Evolutionary conservation across 2,888 invertebrate genomes (phyloP), one percentile per base, ranked within the genome.

Genomic region (Drosophila paramelanica): DNA sequence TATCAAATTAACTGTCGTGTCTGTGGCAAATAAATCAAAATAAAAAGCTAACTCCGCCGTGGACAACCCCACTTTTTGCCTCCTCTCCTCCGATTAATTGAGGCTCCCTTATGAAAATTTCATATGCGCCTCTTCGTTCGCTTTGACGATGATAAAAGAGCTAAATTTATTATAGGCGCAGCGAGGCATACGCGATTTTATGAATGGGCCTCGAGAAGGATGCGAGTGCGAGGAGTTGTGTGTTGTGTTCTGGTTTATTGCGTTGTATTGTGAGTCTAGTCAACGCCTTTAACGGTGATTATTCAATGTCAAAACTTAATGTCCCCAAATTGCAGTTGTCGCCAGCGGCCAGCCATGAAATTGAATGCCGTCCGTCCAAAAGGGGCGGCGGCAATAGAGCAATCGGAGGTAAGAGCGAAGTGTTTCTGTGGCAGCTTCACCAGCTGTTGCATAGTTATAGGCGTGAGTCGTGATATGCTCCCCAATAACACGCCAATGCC

Each of bases 1-100:
- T 92, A 92, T 92, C 92, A 92, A 92, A 92, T 92, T 92, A 92
- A 92, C 91, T 92, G 91, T 92, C 92, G 92, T 92, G 92, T 90
- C 91, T 90, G 91, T 89, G 88, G 91, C 89, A 89, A 81, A 92
- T 92, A 92, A 92, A 92, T 92, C 92, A 92, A 84, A 89, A 88
- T 77, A 78, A 80, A 80, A 81, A 74, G 61, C 78, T 65, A 65
- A 56, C 62, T 57, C 45, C 46, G 53, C 46, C 43, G 31, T 13
- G 52, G 50, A 7, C 38, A 52, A 27, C 39, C 33, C 17, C 38
- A 45, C 36, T 31, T 41, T 45, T 46, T 27, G 36, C 43, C 42
- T 38, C 45, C 39, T 46, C 39, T 46, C 27, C 8, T 5, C 20
- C 46, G 45, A 27, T 10, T 10, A 25, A 31, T 55, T 41, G 73